phyloP scores from a whole-genome alignment of 1,140 invertebrate species.

The Cyphomyrmex costatus region DNA sequence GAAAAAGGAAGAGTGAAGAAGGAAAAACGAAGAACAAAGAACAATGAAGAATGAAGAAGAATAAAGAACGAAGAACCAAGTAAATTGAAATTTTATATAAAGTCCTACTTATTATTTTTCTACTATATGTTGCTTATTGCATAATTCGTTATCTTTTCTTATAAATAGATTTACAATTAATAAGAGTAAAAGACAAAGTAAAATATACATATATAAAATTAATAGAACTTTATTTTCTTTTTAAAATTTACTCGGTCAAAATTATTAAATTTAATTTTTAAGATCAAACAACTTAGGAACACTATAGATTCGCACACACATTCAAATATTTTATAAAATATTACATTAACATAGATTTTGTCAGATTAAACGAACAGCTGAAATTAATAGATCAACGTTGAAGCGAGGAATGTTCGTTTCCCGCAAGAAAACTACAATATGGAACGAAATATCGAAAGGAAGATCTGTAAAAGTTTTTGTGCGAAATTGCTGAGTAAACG shows the following conservation, averaged over 20 bases:
- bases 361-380: not conserved
- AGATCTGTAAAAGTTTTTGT: slow-evolving; percentile 30
- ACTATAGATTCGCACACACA: not conserved
- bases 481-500: not conserved
- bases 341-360: not conserved
- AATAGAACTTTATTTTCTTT: not conserved
- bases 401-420: slow-evolving; percentile 1
- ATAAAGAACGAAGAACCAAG: not conserved
- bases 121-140: not conserved
- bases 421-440: not conserved
- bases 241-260: not conserved
- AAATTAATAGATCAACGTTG: not conserved
- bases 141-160: not conserved
- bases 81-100: not conserved
- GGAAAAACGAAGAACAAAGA: not conserved
- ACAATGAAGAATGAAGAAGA: not conserved
- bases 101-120: not conserved
- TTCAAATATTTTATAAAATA: not conserved
- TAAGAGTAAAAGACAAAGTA: not conserved
- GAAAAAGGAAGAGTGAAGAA: not conserved
- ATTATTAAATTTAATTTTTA: not conserved
- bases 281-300: not conserved
- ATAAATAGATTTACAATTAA: not conserved
- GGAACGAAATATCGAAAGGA: slow-evolving; percentile 35
- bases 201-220: not conserved